Evolutionary conservation across 2,113 vertebrate species (phyloP), one percentile per base, ranked within the genome.

Genomic region (Brachyhypopomus occidentalis): DNA sequence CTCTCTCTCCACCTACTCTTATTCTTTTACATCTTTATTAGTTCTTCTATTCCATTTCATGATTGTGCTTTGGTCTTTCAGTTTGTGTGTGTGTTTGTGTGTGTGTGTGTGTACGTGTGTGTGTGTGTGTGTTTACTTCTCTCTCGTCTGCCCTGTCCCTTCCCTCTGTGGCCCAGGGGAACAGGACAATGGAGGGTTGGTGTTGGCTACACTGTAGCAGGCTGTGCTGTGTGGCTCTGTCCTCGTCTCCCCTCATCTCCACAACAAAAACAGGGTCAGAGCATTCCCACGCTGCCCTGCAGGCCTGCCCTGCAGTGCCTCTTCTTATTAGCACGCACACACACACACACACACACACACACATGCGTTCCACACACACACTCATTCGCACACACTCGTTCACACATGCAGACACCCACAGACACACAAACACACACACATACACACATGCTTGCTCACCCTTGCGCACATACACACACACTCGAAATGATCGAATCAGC

Each of bases 201-300:
- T 56, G 72, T 75, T 78, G 77, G 80, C 78, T 74, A 82, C 86
- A 85, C 75, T 84, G 81, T 77, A 83, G 73, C 58, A 75, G 84
- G 64, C 77, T 72, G 78, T 48, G 63, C 82, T 78, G 62, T 70
- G 48, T 41, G 69, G 38, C 72, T 78, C 72, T 76, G 52, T 55
- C 38, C 83, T 66, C 77, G n/a, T 83, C 67, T 74, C 66, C 48
- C 78, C 84, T 87, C 75, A 88, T 88, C 84, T 81, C 81, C 78
- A 83, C 87, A 88, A 88, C 84, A 88, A 88, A 89, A 83, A 76
- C 78, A 79, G 77, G 84, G 85, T 85, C 88, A 88, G 81, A 78
- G 81, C 80, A 88, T 89, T 89, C 88, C 87, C 88, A 89, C 87
- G 84, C 87, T 84, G 85, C 66, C 78, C 75, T 60, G 38, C 56